Conservation (phyloP, 1,140 invertebrate genomes). For the Delia radicum region DNA sequence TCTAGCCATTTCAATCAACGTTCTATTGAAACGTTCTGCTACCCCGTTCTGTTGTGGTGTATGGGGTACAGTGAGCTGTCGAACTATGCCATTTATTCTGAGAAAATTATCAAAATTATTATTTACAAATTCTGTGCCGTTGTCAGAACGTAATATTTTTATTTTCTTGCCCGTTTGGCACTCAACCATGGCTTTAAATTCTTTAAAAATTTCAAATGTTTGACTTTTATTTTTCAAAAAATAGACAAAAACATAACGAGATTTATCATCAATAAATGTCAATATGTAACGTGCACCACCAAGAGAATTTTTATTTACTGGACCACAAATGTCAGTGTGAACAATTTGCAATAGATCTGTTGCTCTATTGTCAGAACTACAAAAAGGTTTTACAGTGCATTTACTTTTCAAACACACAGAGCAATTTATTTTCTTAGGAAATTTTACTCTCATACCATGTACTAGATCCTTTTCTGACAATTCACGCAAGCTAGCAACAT, state of each 20-base stretch:
- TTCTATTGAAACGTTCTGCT: slow-evolving; percentile 14
- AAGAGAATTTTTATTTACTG: slow-evolving; percentile 36
- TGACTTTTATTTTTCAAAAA: slow-evolving; percentile 3
- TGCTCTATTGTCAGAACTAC: not conserved
- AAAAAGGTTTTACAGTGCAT: not conserved
- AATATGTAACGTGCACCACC: not conserved
- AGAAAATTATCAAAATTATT: slow-evolving; percentile 16
- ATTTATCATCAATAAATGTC: slow-evolving; percentile 37
- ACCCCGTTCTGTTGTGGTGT: too few relatives aligned
- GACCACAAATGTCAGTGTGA: slow-evolving; percentile 54
- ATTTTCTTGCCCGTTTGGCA: slow-evolving; percentile 17
- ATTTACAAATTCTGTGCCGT: slow-evolving; percentile 20
- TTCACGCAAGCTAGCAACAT: not conserved
- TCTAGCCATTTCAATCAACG: too few relatives aligned
- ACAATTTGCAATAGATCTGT: not conserved
- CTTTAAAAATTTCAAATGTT: slow-evolving; percentile 10
- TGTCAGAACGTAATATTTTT: slow-evolving; percentile 16
- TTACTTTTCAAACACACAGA: slow-evolving; percentile 1
- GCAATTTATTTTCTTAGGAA: not conserved
- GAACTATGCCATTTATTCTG: slow-evolving; percentile 26
- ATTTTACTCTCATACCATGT: not conserved
- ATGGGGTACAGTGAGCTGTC: too few relatives aligned
- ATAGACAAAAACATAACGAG: slow-evolving; percentile 36
- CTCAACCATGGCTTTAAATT: slow-evolving; percentile 23
- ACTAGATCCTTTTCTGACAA: not conserved